phyloP scores from a whole-genome alignment of 1,140 invertebrate species.

The Mizuhopecten yessoensis region DNA sequence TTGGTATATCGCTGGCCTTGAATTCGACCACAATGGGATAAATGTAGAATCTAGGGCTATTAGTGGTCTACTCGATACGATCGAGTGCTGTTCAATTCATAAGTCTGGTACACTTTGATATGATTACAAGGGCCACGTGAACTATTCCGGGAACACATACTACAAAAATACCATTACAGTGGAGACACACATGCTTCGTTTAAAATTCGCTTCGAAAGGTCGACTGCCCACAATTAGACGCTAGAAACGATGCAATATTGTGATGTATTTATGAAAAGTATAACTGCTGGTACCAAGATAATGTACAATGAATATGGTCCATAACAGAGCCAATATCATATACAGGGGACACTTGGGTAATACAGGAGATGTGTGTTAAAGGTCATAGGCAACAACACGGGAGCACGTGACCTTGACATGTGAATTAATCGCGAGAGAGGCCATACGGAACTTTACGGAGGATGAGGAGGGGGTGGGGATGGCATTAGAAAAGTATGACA shows the following conservation, averaged over 20 bases:
- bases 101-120: not conserved
- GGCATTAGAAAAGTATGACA: too few species aligned
- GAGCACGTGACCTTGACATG: not conserved
- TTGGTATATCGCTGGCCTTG: not conserved
- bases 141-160: not conserved
- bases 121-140: not conserved
- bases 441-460: not conserved
- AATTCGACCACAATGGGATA: not conserved
- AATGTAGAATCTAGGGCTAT: constrained; percentile 34
- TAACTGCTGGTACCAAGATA: not conserved
- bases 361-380: not conserved
- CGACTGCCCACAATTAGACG: not conserved
- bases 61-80: not conserved
- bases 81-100: not conserved
- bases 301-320: not conserved
- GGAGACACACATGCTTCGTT: not conserved
- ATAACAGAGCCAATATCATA: not conserved
- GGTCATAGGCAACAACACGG: not conserved
- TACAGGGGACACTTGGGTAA: not conserved
- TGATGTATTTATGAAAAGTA: not conserved
- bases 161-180: constrained; percentile 2
- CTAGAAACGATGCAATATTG: not conserved
- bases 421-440: not conserved
- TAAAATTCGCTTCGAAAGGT: not conserved
- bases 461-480: too few species aligned